Conservation (phyloP, 2,888 invertebrate species). For the Dione vanillae region DNA sequence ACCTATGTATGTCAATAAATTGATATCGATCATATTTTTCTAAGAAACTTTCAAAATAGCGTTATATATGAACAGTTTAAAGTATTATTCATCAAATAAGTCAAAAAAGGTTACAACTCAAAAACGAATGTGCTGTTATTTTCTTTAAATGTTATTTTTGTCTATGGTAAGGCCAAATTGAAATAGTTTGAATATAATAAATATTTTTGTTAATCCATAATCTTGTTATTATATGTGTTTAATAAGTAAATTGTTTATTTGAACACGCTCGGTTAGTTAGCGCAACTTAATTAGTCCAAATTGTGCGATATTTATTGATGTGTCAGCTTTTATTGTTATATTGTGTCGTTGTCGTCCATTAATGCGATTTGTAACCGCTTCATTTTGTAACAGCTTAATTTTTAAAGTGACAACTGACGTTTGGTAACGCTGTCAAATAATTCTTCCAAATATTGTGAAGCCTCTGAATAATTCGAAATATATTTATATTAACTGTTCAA, state of each 20-base stretch:
- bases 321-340: conserved; percentile 59
- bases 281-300: conserved; percentile 47
- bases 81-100: conserved; percentile 5
- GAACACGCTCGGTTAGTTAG: conserved; percentile 44
- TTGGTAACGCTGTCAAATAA: conserved; percentile 69
- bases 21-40: conserved; percentile 44
- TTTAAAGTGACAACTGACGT: conserved; percentile 57
- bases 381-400: conserved; percentile 63
- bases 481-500: conserved; percentile 85
- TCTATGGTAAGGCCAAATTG: conserved; percentile 22
- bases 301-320: conserved; percentile 51
- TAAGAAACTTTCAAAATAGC: conserved; percentile 39
- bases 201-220: conserved; percentile 41
- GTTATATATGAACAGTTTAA: conserved; percentile 36
- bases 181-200: conserved; percentile 35
- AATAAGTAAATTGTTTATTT: conserved; percentile 21
- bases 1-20: conserved; percentile 45
- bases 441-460: conserved; percentile 84
- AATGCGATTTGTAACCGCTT: conserved; percentile 51
- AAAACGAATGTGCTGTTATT: conserved; percentile 15
- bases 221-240: conserved; percentile 2
- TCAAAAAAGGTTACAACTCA: neutral
- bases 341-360: conserved; percentile 50
- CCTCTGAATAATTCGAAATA: conserved; percentile 85
- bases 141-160: conserved; percentile 23